A percentile compares a stretch with the other conserved stretches of the same genome.
Evolutionary conservation across 2,888 invertebrate species (phyloP).

Genomic region (Acanthopleura granulata): DNA sequence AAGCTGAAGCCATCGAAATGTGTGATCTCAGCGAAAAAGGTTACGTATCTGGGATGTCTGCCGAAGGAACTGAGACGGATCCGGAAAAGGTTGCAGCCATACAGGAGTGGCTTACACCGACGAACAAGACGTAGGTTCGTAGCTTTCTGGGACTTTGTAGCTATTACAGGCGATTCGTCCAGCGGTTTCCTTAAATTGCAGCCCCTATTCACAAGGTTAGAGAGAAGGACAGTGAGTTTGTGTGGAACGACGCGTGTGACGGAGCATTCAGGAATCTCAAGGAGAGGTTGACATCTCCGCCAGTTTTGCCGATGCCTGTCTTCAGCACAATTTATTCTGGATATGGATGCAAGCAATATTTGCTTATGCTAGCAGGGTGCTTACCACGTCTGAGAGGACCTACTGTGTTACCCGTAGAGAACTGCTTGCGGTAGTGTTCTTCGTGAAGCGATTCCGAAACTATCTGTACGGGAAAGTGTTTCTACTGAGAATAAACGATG

Average conservation of each 20-base stretch:
- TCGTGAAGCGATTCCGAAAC: constrained; percentile 26
- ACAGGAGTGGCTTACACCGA: constrained; percentile 29
- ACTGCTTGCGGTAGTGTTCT: constrained; percentile 28
- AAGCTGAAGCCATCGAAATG: constrained; percentile 40
- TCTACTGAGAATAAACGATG: constrained; percentile 29
- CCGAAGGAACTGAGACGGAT: constrained; percentile 27
- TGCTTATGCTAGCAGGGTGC: constrained; percentile 30
- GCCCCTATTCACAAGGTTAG: constrained; percentile 31
- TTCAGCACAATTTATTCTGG: constrained; percentile 24
- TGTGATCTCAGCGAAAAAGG: constrained; percentile 27
- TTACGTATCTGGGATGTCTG: constrained; percentile 37
- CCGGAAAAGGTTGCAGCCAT: constrained; percentile 33
- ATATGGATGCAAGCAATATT: constrained; percentile 30
- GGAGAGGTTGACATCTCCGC: constrained; percentile 22
- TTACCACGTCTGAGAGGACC: constrained; percentile 24
- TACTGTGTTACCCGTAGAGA: constrained; percentile 31
- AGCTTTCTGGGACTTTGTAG: constrained; percentile 33
- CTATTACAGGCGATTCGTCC: constrained; percentile 40
- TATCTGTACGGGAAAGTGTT: constrained; percentile 30
- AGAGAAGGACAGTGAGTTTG: constrained; percentile 23
- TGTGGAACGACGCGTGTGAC: constrained; percentile 25
- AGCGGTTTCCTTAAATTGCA: constrained; percentile 35
- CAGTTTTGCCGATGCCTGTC: constrained; percentile 12
- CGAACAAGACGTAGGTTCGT: constrained; percentile 26
- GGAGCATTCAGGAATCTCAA: constrained; percentile 24